Evolutionary conservation across 1,140 invertebrate species (phyloP), one percentile per base, ranked within the genome.

Genomic region (Notospermus geniculatus): DNA sequence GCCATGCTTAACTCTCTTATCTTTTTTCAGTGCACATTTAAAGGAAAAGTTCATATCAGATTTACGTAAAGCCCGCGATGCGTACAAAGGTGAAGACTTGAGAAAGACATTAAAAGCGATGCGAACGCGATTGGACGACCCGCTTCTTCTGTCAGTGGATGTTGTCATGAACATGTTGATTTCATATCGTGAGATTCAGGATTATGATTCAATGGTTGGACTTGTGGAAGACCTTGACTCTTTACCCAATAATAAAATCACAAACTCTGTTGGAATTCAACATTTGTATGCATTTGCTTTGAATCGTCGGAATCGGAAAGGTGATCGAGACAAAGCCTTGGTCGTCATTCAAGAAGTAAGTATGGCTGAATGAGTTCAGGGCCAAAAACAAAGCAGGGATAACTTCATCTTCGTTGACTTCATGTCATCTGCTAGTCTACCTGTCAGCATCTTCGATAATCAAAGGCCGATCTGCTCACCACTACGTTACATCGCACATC

Each of bases 121-220:
- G 88, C 86, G 93, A 11, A 90, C 90, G 70, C 85, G 96, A 50
- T 84, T 99, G 13, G 96, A 99, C 80, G 97, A 99, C 83, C 95
- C 95, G 0, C 93, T 96, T 75, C 91, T 99, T 0, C 83, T 99
- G 4, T 96, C 93, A 19, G 90, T 91, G 22, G 95, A 98, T 80
- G 92, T 96, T 5, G 89, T 97, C 52, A 84, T 95, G 45, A 96
- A 93, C 78, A 90, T 97, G 84, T 83, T 97, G 2, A 90, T 92
- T 75, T 95, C 91, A 1, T 93, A 95, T 77, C 84, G 93, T 61
- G 93, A 95, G 76, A 90, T 94, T 71, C 92, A 95, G 86, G 95
- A 97, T 77, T 99, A 99, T 75, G 92, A 98, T 82, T 91, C 94
- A 2, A 99, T 99, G 91, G 96, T 99, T 19, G 90, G 93, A 71